Evolutionary conservation across 2,888 invertebrate species (phyloP).

Genomic region (Buathra laborator): DNA sequence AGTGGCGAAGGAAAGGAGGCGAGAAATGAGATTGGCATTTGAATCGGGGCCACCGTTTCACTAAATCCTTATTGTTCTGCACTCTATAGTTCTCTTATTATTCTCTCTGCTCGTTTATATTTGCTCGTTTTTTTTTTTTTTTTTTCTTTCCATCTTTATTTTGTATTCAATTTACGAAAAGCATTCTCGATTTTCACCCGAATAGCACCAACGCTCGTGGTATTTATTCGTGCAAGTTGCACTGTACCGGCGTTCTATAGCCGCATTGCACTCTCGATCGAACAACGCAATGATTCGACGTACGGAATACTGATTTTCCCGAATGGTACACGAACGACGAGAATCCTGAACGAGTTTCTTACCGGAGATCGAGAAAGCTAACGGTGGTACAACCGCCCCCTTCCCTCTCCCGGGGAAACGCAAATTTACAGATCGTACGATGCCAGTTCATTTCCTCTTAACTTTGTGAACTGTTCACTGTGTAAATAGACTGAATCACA

Average conservation of each 20-base stretch:
- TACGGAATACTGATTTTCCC: constrained; percentile 49
- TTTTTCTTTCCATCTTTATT: constrained; percentile 10
- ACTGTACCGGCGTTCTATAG: background rate
- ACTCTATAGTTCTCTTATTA: background rate
- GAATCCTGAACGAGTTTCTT: constrained; percentile 35
- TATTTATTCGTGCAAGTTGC: constrained; percentile 46
- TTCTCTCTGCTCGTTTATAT: background rate
- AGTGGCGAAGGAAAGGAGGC: constrained; percentile 1
- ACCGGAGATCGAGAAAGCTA: constrained; percentile 26
- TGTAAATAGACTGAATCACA: constrained; percentile 25
- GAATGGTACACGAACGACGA: constrained; percentile 49
- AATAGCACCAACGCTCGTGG: constrained; percentile 26
- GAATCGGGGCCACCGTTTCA: constrained; percentile 42
- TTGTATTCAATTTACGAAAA: constrained; percentile 51
- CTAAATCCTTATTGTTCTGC: background rate
- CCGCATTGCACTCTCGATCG: constrained; percentile 43
- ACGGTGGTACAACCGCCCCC: background rate
- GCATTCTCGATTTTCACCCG: constrained; percentile 32
- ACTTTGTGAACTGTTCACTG: constrained; percentile 19
- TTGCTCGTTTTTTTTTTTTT: background rate
- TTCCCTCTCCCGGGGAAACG: constrained; percentile 9
- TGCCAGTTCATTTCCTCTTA: constrained; percentile 31
- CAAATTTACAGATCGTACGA: constrained; percentile 51
- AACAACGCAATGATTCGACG: constrained; percentile 53
- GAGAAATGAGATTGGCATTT: constrained; percentile 31